Evolutionary conservation across 2,888 invertebrate genomes (phyloP).

Genomic region (Latrodectus hesperus): DNA sequence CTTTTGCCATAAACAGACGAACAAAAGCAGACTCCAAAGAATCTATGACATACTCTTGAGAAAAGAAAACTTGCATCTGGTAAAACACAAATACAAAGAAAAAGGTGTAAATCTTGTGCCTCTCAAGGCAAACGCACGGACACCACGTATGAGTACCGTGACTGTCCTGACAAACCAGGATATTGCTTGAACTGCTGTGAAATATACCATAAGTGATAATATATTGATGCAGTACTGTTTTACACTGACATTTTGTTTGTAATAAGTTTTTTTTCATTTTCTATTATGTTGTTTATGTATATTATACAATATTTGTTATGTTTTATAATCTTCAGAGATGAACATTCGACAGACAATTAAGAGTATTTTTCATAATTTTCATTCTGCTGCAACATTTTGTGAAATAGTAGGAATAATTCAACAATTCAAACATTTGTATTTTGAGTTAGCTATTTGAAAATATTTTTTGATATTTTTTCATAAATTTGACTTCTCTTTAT

Average conservation of each 20-base stretch:
- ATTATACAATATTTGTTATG: slow-evolving; percentile 15
- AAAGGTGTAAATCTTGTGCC: slow-evolving; percentile 36
- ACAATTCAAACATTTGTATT: slow-evolving; percentile 39
- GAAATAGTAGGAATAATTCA: slow-evolving; percentile 45
- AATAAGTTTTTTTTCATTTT: slow-evolving; percentile 20
- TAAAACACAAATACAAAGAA: slow-evolving; percentile 29
- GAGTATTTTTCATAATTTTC: slow-evolving; percentile 27
- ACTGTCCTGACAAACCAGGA: slow-evolving; percentile 29
- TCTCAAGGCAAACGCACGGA: slow-evolving; percentile 30
- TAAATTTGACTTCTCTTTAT: slow-evolving; percentile 22
- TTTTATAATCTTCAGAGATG: slow-evolving; percentile 35
- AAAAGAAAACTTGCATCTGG: slow-evolving; percentile 22
- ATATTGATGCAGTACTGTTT: not conserved
- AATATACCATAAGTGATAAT: slow-evolving; percentile 23
- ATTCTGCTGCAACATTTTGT: slow-evolving; percentile 23
- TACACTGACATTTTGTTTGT: slow-evolving; percentile 40
- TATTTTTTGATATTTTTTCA: slow-evolving; percentile 19
- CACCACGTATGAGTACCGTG: slow-evolving; percentile 27
- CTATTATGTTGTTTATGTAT: slow-evolving; percentile 22
- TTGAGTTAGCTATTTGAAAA: slow-evolving; percentile 14
- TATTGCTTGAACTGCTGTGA: slow-evolving; percentile 37
- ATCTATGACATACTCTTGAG: slow-evolving; percentile 28
- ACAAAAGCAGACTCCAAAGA: slow-evolving; percentile 29
- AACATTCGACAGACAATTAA: slow-evolving; percentile 23
- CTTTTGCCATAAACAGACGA: slow-evolving; percentile 36